Evolutionary conservation across 2,888 invertebrate species (phyloP).

Genomic region (Charanyca ferruginea): DNA sequence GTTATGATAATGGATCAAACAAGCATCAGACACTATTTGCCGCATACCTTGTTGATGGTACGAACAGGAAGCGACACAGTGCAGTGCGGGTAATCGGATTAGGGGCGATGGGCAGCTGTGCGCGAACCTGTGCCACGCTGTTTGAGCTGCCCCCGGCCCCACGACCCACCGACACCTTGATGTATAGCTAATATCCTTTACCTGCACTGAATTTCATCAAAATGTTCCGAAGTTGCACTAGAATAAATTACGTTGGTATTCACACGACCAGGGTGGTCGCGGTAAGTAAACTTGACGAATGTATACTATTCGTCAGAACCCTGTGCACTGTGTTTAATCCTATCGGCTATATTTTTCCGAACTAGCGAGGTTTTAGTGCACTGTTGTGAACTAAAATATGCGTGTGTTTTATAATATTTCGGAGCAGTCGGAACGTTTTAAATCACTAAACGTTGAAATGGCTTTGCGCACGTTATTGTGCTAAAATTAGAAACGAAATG

Average conservation of each 20-base stretch:
- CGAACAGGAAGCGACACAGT: slow-evolving; percentile 60
- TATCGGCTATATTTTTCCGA: slow-evolving; percentile 41
- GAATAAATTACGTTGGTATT: slow-evolving; percentile 62
- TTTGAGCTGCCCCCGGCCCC: slow-evolving; percentile 51
- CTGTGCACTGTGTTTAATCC: slow-evolving; percentile 45
- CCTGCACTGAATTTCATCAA: slow-evolving; percentile 67
- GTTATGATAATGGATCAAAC: slow-evolving; percentile 58
- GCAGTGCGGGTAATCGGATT: slow-evolving; percentile 72
- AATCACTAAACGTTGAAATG: slow-evolving; percentile 24
- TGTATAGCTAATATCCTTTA: slow-evolving; percentile 73
- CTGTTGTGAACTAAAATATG: slow-evolving; percentile 24
- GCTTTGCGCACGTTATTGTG: slow-evolving; percentile 7
- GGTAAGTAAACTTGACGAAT: slow-evolving; percentile 65
- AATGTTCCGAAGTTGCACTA: slow-evolving; percentile 61
- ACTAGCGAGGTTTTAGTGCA: slow-evolving; percentile 35
- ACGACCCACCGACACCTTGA: slow-evolving; percentile 65
- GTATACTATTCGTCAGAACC: slow-evolving; percentile 58
- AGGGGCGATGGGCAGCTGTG: slow-evolving; percentile 72
- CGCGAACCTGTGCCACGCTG: slow-evolving; percentile 60
- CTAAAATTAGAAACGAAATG: slow-evolving; percentile 9
- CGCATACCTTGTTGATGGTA: slow-evolving; percentile 57
- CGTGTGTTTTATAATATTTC: slow-evolving; percentile 32
- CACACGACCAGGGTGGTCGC: slow-evolving; percentile 47
- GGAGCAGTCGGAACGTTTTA: slow-evolving; percentile 8
- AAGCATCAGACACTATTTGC: slow-evolving; percentile 57